Base-by-base conservation (phyloP, 2,797 vertebrate genomes). In the Sebastolobus alascanus region DNA sequence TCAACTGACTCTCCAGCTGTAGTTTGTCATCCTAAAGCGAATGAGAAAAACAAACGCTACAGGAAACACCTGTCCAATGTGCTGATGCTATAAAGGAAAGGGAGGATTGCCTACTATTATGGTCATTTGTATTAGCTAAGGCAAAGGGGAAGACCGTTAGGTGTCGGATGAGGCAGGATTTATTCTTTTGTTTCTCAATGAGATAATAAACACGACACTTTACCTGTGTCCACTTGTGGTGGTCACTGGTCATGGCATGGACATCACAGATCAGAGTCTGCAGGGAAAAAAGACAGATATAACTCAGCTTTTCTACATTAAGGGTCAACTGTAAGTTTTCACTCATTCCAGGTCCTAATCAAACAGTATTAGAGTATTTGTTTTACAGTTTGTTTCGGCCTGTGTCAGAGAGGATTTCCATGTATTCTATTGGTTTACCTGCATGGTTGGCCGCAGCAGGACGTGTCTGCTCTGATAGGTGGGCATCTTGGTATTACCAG, bases 161-260 rank as follows among this genome's bases (percentile, higher is more conserved):
- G 63, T 37, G 40, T 61, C 20, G 55, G 12, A 37, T 37, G 38
- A 67, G 18, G 25, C n/a, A 50, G 43, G 35, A 3, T 46, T 35
- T 25, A 9, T 55, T 58, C 1, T 18, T 8, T n/a, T 20, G 14
- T 63, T 33, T 50, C 25, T n/a, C 7, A 29, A 1, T 79, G 25
- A 59, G 16, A 61, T 25, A 40, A 13, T n/a, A 22, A 79, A 76
- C 8, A 69, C 2, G 4, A 35, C 4, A 25, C 37, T 68, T 82
- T 88, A 99, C 99, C 97, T 99, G 99, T 64, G 99, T 99, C 99
- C 99, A 99, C 84, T 99, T 99, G 94, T 99, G 98, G 93, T 99
- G 98, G 95, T 99, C 99, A 90, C 97, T 99, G 87, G 99, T 99
- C 96, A 99, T 97, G 80, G 98, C 97, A 92, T 99, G 98, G 73